Evolutionary conservation across 2,113 vertebrate genomes (phyloP).

Genomic region (Serinus canaria): DNA sequence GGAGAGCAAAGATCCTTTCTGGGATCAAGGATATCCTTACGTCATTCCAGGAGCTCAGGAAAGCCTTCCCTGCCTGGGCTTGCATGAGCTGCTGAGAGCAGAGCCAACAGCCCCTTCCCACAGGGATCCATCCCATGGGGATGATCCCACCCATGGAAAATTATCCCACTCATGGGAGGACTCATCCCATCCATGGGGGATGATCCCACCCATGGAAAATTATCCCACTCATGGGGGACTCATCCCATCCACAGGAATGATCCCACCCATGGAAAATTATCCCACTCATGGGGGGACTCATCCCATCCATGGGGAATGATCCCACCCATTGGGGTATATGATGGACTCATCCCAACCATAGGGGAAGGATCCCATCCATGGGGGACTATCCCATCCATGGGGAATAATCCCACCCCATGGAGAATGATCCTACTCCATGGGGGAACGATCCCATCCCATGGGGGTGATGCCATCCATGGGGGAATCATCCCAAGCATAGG

Average conservation of each 20-base stretch:
- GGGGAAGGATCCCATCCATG: not conserved
- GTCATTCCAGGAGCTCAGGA: not conserved
- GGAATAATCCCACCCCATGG: not conserved
- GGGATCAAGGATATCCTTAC: not conserved
- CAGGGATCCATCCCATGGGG: not conserved
- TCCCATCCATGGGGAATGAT: fast-evolving
- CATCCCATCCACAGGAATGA: not conserved
- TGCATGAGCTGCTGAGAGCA: not conserved
- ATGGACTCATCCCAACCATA: fast-evolving
- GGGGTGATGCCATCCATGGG: not conserved
- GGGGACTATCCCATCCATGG: too few species aligned
- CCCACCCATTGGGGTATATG: too few species aligned
- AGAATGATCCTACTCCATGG: not conserved
- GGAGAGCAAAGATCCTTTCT: not conserved
- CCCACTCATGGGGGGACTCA: not conserved
- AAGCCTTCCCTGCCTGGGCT: fast-evolving
- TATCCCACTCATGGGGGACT: not conserved
- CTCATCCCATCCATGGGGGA: too few species aligned
- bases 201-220: not conserved
- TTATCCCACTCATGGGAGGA: fast-evolving
- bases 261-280: not conserved
- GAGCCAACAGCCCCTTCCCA: fast-evolving
- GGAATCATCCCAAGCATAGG: not conserved
- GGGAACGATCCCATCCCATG: not conserved
- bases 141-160: not conserved